A percentile compares a stretch with the other conserved stretches of the same genome.
Evolutionary conservation across 2,797 vertebrate genomes (phyloP).

Genomic region (Phalanger gymnotis): DNA sequence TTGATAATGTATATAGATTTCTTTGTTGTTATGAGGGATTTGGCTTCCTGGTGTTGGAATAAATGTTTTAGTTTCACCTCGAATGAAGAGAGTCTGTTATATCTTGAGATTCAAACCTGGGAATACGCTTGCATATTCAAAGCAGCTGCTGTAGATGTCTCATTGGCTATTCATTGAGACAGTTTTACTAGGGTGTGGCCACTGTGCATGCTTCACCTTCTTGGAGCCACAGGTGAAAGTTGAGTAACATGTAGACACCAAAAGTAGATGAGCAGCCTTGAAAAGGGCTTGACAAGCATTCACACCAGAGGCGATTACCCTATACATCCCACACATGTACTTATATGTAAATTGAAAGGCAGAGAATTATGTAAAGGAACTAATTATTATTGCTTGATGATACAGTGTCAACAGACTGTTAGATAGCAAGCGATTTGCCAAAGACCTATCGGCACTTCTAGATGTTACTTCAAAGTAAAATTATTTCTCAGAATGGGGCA

Average conservation of each 20-base stretch:
- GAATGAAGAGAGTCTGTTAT: too few species aligned
- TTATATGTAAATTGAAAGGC: constrained; percentile 73
- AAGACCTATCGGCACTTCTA: constrained; percentile 72
- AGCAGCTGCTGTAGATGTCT: too few species aligned
- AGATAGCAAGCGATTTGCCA: constrained; percentile 80
- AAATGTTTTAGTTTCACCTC: too few species aligned
- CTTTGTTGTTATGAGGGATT: too few species aligned
- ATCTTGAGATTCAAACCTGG: too few species aligned
- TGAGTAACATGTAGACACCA: background rate
- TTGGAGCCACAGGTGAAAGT: background rate
- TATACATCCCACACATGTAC: background rate
- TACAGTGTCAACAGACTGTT: constrained; percentile 77
- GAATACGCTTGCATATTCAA: too few species aligned
- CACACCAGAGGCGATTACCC: background rate
- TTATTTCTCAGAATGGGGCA: constrained; percentile 69
- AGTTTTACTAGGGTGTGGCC: background rate
- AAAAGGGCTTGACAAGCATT: background rate
- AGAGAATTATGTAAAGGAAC: constrained; percentile 79
- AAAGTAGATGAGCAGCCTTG: background rate
- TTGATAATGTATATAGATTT: too few species aligned
- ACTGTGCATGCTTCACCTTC: too few species aligned
- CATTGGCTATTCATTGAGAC: background rate
- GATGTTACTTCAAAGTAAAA: constrained; percentile 79
- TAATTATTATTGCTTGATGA: constrained; percentile 82
- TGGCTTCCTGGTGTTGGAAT: too few species aligned